These are phyloP conservation scores for Electrona antarctica DNA, from an alignment of 2,113 vertebrate genomes.

Conservation along the genomic window DNA sequence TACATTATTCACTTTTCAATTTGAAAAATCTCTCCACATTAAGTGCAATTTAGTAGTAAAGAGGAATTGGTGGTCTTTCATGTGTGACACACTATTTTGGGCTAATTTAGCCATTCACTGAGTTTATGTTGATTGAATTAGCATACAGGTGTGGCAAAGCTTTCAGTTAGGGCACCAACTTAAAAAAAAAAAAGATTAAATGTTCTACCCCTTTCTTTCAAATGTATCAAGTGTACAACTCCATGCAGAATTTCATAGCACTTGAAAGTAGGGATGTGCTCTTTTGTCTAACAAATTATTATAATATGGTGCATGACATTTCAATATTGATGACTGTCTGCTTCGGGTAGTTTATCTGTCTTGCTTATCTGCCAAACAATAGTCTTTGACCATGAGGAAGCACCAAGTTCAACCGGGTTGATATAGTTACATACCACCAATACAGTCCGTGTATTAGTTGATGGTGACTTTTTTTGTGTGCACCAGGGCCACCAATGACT, in stretches of 20 bases:
- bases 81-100: background rate
- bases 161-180: background rate
- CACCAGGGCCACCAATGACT: conserved; percentile 71
- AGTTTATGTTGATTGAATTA: conserved; percentile 9
- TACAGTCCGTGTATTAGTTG: background rate
- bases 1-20: no score
- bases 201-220: background rate
- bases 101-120: background rate
- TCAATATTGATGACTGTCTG: no score
- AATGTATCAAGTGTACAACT: background rate
- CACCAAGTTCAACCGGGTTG: no score
- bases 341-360: no score
- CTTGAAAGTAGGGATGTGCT: no score
- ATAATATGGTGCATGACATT: no score
- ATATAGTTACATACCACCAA: no score
- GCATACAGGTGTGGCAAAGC: conserved; percentile 1
- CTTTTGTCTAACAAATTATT: no score
- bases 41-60: background rate
- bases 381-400: no score
- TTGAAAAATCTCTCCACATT: background rate
- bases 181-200: background rate
- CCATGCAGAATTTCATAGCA: no score
- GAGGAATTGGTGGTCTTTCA: background rate
- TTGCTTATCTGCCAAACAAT: no score
- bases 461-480: conserved; percentile 33